Percentiles rank a stretch among this genome's conserved stretches.
These are phyloP conservation scores for Dipodomys spectabilis DNA, from an alignment of 2,113 vertebrate species.

Conservation along the genomic window DNA sequence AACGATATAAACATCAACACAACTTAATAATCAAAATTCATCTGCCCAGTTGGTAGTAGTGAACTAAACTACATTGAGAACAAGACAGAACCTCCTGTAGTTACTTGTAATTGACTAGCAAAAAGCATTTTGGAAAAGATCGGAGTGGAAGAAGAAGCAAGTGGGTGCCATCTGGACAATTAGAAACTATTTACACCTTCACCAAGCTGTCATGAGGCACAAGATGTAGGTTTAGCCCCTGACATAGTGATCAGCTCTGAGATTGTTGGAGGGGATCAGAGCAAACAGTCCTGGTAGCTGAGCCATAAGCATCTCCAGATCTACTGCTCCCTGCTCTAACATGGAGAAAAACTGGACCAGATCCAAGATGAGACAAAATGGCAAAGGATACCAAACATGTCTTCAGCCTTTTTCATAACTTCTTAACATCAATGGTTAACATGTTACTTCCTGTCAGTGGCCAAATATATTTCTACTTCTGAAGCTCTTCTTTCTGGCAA, in stretches of 20 bases:
- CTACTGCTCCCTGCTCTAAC: neutral
- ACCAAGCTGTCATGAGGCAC: neutral
- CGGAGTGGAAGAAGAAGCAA: neutral
- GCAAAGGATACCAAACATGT: neutral
- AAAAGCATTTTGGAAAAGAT: neutral
- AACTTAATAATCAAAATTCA: conserved; percentile 11
- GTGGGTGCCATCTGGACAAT: neutral
- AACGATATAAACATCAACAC: conserved; percentile 18
- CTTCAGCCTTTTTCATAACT: neutral
- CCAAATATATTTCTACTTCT: neutral
- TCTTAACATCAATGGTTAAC: neutral
- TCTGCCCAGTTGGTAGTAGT: neutral
- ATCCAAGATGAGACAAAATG: neutral
- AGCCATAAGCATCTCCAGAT: neutral
- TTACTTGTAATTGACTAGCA: neutral
- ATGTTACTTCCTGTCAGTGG: neutral
- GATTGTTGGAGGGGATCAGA: neutral
- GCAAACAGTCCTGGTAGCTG: too few species aligned
- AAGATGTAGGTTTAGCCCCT: neutral
- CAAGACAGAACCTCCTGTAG: neutral
- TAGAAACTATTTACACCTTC: neutral
- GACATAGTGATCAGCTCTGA: neutral
- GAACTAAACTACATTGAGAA: conserved; percentile 11
- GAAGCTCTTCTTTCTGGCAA: neutral
- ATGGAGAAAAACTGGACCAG: neutral